Percentiles rank a stretch among this genome's conserved stretches.
Conservation (phyloP, 1,140 invertebrate genomes). For the Metopolophium dirhodum region DNA sequence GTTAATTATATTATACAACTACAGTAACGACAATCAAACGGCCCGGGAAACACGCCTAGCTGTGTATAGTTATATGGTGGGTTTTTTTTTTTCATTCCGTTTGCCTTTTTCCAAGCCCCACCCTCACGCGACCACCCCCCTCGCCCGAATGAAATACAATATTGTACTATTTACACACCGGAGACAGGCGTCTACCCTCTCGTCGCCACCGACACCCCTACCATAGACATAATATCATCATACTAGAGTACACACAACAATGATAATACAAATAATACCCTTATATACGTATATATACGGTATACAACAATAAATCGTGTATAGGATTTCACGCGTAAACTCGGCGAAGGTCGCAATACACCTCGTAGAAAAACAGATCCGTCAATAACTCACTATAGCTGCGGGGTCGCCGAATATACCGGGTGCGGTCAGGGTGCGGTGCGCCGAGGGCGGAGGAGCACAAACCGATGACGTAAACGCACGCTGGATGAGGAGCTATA, state of each 20-base stretch:
- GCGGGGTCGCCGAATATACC: background rate
- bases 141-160: background rate
- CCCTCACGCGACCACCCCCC: too few species aligned
- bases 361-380: conserved; percentile 24
- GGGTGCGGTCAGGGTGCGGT: background rate
- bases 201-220: background rate
- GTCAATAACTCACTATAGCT: background rate
- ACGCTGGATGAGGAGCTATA: background rate
- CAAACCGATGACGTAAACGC: conserved; percentile 15
- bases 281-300: background rate
- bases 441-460: background rate
- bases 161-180: background rate
- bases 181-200: background rate
- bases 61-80: background rate
- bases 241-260: background rate
- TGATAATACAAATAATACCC: background rate
- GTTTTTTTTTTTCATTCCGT: background rate
- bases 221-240: background rate
- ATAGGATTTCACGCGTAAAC: background rate
- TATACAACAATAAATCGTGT: background rate
- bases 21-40: background rate
- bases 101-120: too few species aligned
- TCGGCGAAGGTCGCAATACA: background rate
- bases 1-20: background rate
- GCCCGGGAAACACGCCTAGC: background rate